Evolutionary conservation across 2,888 invertebrate species (phyloP), one percentile per base, ranked within the genome.

Genomic region (Diarsia brunnea): DNA sequence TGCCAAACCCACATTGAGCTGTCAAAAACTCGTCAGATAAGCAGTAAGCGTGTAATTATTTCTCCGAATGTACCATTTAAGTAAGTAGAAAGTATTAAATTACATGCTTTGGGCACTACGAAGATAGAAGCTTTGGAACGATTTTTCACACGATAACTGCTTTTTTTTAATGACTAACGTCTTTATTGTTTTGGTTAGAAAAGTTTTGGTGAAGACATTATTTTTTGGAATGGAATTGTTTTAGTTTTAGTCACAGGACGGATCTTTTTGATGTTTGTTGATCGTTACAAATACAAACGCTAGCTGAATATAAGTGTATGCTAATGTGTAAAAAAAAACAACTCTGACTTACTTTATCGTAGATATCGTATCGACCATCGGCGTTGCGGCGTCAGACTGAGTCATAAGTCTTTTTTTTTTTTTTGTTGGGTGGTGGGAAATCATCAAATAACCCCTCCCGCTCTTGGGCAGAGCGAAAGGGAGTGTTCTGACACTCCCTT

Each of bases 61-160:
- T 92, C 89, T 91, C 79, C 91, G 92, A 93, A 91, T 92, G 92
- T 89, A 90, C 89, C 90, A 90, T 91, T 94, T 92, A 90, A 90
- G 89, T 91, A 88, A 88, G 90, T 93, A 92, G 94, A 95, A 95
- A 95, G 95, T 93, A 94, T 93, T 91, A 95, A 95, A 95, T 95
- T 95, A 95, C 91, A 94, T 91, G 92, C 88, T 89, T 89, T 88
- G 83, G 81, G 85, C 86, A 87, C 90, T 91, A 85, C 91, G 90
- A 88, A 92, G 91, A 91, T 91, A 89, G 90, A 89, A 90, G 88
- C 89, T 89, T 89, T 89, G 82, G 73, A 85, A 75, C 63, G 91
- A 92, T 93, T 92, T 92, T 94, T 95, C 95, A 94, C 95, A 95
- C 94, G 95, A 95, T 95, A 94, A 92, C 87, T 86, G 87, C 87